phyloP scores from a whole-genome alignment of 2,888 invertebrate species.

The Chymomyza caudatula region DNA sequence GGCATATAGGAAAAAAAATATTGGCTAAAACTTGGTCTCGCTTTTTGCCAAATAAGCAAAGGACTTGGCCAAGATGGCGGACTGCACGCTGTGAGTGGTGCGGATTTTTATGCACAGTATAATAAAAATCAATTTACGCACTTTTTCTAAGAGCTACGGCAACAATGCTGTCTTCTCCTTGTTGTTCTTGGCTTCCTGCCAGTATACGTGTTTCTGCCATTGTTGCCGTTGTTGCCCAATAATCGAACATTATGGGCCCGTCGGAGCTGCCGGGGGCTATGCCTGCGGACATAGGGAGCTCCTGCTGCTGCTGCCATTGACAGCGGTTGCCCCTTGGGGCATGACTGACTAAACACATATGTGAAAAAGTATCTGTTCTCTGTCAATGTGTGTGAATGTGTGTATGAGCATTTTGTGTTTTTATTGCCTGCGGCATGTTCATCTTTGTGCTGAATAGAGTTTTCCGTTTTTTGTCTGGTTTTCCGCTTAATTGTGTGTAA shows the following conservation, averaged over 20 bases:
- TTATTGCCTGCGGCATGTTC: background rate
- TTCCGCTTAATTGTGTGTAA: background rate
- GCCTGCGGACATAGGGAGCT: no score
- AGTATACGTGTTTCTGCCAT: background rate
- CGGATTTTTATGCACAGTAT: background rate
- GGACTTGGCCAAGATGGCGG: background rate
- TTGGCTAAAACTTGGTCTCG: background rate
- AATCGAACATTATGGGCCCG: conserved; percentile 2
- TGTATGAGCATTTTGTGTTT: background rate
- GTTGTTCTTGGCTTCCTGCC: background rate
- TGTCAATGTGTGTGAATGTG: background rate
- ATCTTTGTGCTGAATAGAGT: background rate
- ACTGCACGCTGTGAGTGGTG: background rate
- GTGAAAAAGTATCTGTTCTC: background rate
- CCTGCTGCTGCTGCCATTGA: background rate
- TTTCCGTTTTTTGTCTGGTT: background rate
- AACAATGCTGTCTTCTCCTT: background rate
- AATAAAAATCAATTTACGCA: conserved; percentile 6
- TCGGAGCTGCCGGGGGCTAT: no score
- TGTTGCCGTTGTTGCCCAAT: background rate
- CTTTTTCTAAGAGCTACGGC: background rate
- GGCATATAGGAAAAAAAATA: background rate
- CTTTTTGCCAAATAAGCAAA: conserved; percentile 2
- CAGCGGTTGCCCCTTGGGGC: background rate
- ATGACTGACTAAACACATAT: background rate